phyloP scores from a whole-genome alignment of 1,140 invertebrate genomes.

The Drosophila obscura region DNA sequence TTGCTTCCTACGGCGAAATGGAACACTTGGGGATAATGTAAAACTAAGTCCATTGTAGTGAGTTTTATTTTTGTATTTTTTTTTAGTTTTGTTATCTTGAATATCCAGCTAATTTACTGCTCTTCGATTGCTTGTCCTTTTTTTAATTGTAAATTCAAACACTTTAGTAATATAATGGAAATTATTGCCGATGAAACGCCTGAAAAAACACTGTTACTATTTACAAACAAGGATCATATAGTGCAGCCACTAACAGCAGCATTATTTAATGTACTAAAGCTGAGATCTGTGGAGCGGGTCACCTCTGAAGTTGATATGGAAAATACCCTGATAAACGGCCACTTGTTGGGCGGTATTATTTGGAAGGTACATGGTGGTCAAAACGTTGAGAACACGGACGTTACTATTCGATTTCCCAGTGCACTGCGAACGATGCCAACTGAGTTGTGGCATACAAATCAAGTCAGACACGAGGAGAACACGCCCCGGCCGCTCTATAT shows the following conservation, averaged over 20 bases:
- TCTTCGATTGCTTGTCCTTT: too few relatives aligned
- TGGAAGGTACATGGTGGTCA: background rate
- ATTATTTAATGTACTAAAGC: slow-evolving; percentile 14
- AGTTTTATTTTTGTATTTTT: slow-evolving; percentile 3
- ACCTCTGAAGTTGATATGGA: slow-evolving; percentile 4
- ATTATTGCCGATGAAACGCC: background rate
- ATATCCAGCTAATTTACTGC: too few relatives aligned
- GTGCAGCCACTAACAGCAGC: background rate
- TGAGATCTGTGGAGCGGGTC: background rate
- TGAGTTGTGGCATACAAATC: slow-evolving; percentile 15
- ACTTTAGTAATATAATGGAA: slow-evolving; percentile 1
- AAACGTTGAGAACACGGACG: background rate
- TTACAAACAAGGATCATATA: background rate
- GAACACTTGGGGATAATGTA: background rate
- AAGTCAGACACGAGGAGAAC: background rate
- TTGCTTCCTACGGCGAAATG: background rate
- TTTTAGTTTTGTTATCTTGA: too few relatives aligned
- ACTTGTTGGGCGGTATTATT: slow-evolving; percentile 18
- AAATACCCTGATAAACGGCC: background rate
- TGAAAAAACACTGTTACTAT: background rate
- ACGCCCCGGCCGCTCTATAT: background rate
- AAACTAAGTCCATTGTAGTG: slow-evolving; percentile 8
- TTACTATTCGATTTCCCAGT: slow-evolving; percentile 24
- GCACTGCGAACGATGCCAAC: slow-evolving; percentile 7
- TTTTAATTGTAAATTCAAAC: background rate